phyloP scores from a whole-genome alignment of 2,797 vertebrate species.

The Myoxocephalus aenaeus region DNA sequence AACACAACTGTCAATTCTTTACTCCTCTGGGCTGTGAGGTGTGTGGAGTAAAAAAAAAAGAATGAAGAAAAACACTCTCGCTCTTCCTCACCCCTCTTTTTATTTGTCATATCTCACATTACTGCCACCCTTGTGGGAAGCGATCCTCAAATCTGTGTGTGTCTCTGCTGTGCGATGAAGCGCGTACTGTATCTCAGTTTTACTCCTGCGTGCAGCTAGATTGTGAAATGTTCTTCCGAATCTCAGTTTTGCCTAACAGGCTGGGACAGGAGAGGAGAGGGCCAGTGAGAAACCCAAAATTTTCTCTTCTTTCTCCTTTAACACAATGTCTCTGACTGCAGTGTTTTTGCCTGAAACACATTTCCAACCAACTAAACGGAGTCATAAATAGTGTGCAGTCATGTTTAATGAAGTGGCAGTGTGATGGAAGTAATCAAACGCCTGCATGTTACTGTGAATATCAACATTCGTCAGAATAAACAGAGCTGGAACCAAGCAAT shows the following conservation, averaged over 20 bases:
- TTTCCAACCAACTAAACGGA: slow-evolving; percentile 9
- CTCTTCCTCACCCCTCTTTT: slow-evolving; percentile 18
- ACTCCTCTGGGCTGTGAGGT: slow-evolving; percentile 37
- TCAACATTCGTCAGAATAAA: slow-evolving; percentile 11
- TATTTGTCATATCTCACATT: slow-evolving; percentile 61
- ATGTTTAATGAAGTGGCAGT: slow-evolving; percentile 25
- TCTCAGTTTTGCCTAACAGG: slow-evolving; percentile 51
- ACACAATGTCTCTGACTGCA: not conserved
- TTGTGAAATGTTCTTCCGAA: slow-evolving; percentile 46
- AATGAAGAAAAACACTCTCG: slow-evolving; percentile 9
- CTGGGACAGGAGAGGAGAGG: slow-evolving; percentile 42
- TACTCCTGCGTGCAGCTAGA: slow-evolving; percentile 39
- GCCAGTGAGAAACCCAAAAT: slow-evolving; percentile 26
- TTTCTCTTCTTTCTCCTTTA: slow-evolving; percentile 9
- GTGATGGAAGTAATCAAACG: slow-evolving; percentile 18
- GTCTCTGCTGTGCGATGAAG: slow-evolving; percentile 38
- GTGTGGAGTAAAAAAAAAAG: slow-evolving; percentile 11
- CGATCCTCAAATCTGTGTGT: slow-evolving; percentile 35
- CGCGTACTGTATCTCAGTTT: slow-evolving; percentile 19
- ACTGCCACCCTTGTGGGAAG: slow-evolving; percentile 40
- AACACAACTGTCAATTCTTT: slow-evolving; percentile 56
- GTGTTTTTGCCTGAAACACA: slow-evolving; percentile 30
- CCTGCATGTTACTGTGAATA: slow-evolving; percentile 6
- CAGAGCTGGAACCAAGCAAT: not conserved
- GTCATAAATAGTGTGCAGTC: slow-evolving; percentile 19